These are phyloP conservation scores for Conomelus anceps DNA, from an alignment of 2,888 invertebrate species.

Conservation along the genomic window DNA sequence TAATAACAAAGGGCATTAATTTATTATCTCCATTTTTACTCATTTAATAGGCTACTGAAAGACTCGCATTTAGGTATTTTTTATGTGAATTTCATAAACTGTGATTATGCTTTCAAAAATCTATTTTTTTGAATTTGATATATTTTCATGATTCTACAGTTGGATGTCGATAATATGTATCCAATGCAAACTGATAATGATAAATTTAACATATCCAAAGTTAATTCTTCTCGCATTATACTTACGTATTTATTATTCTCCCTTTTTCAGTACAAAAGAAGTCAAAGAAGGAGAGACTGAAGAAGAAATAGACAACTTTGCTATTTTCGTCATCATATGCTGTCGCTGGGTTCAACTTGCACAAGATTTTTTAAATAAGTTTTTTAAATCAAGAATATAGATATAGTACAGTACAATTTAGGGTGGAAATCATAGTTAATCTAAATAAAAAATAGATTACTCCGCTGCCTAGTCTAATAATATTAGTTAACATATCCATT, in stretches of 20 bases:
- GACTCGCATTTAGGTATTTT: too few species aligned
- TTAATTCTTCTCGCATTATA: not conserved
- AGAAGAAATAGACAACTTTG: not conserved
- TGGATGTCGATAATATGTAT: too few species aligned
- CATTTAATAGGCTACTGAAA: too few species aligned
- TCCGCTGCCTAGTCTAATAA: not conserved
- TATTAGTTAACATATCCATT: not conserved
- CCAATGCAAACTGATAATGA: too few species aligned
- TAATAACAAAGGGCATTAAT: too few species aligned
- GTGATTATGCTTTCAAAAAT: too few species aligned
- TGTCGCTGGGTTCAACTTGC: not conserved
- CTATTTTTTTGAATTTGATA: too few species aligned
- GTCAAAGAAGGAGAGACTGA: not conserved
- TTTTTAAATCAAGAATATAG: not conserved
- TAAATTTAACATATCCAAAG: not conserved
- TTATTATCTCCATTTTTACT: too few species aligned
- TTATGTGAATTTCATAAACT: too few species aligned
- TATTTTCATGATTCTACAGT: too few species aligned
- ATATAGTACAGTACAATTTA: not conserved
- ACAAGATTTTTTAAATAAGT: not conserved
- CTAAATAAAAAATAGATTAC: too few species aligned
- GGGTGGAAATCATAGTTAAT: not conserved
- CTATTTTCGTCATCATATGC: not conserved
- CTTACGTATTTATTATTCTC: not conserved
- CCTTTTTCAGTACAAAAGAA: not conserved